Base-by-base conservation (phyloP, 2,797 vertebrate species). In the Macropus fuliginosus region DNA sequence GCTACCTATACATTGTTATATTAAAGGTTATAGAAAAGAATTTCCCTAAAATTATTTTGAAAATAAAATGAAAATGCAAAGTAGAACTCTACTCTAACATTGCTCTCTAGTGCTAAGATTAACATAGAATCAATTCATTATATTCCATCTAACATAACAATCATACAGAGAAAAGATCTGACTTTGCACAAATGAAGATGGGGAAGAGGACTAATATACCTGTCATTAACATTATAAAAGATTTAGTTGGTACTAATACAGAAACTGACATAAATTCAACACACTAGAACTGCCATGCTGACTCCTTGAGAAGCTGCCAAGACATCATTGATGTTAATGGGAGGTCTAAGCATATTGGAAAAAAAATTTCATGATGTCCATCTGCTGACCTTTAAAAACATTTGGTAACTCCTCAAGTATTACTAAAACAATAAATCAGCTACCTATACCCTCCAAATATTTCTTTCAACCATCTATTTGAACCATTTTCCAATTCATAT, bases 401-500 rank as follows among this genome's bases (percentile, higher is more conserved):
- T 95, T 93, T 96, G 95, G 97, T 91, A 91, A 97, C 95, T 98
- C 92, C 81, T 97, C n/a, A 91, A 93, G 2, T 74, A 31, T 96
- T 98, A 98, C 97, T 98, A 95, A 92, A 98, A 97, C 94, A 97
- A 96, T 92, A 97, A 96, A 97, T 97, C 91, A 96, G 4, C 91
- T 91, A 50, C 54, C 46, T 92, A 95, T 93, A 96, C 0, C 18
- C 34, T 95, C 66, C 56, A 40, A 92, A 74, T 89, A 95, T 93
- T 94, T 95, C 57, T 95, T 96, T 95, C 55, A 92, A 93, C 12
- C 3, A 55, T 92, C 14, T 4, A 40, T 16, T 81, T 66, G 90
- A 13, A 27, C 5, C 54, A 50, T 55, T 97, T 31, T 46, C 46
- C 93, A 97, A 91, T 12, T 97, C 1, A 92, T 93, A 95, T 95